Evolutionary conservation across 2,888 invertebrate species (phyloP).

Genomic region (Brenthis daphne): DNA sequence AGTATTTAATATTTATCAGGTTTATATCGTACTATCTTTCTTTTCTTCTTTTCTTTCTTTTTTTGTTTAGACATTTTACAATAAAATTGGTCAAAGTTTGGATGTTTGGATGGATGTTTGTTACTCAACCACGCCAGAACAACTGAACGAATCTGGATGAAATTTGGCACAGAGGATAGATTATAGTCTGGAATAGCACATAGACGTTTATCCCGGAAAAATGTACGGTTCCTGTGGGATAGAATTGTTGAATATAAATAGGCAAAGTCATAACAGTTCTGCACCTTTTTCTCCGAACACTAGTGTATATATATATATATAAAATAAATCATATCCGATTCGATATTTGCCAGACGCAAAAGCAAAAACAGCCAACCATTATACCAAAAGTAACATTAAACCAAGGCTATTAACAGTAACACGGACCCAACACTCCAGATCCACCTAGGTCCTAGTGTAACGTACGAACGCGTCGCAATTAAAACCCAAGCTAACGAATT

Average conservation of each 20-base stretch:
- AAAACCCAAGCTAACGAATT: slow-evolving; percentile 33
- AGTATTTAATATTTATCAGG: too few relatives aligned
- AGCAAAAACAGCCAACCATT: slow-evolving; percentile 16
- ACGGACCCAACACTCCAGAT: slow-evolving; percentile 23
- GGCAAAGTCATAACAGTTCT: neutral
- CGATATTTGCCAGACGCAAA: slow-evolving; percentile 20
- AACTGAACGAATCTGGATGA: too few relatives aligned
- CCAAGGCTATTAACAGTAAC: slow-evolving; percentile 25
- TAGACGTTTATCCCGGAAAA: too few relatives aligned
- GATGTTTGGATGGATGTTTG: too few relatives aligned
- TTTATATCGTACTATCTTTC: too few relatives aligned
- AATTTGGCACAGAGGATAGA: too few relatives aligned
- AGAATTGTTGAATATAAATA: neutral
- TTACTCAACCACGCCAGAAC: too few relatives aligned
- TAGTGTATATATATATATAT: neutral
- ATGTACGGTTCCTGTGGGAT: too few relatives aligned
- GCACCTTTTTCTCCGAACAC: neutral
- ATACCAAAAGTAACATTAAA: slow-evolving; percentile 29
- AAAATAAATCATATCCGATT: slow-evolving; percentile 7
- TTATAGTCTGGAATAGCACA: too few relatives aligned
- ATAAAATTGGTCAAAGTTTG: too few relatives aligned
- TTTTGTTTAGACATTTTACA: too few relatives aligned
- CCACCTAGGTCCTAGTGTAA: slow-evolving; percentile 14
- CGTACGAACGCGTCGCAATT: slow-evolving; percentile 26
- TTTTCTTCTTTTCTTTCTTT: too few relatives aligned